These are phyloP conservation scores for Chrysaora quinquecirrha DNA, from an alignment of 30 jellyfish, hydroid and myxozoan genomes.

Conservation along the genomic window DNA sequence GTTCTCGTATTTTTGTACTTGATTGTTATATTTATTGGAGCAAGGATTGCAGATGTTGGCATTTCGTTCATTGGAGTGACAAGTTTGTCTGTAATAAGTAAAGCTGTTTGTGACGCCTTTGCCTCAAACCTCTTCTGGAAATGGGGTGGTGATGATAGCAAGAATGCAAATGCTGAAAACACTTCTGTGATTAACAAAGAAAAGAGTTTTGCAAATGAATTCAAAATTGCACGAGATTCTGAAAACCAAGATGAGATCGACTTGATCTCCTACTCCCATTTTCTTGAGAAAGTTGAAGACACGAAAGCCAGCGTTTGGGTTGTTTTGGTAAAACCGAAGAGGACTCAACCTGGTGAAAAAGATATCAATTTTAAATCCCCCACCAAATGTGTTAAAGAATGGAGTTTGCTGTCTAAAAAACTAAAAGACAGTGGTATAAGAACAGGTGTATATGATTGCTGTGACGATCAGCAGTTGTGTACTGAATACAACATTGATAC, in stretches of 20 bases:
- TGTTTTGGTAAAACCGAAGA: conserved; percentile 60
- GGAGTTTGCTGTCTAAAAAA: conserved; percentile 62
- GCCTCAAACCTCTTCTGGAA: neutral
- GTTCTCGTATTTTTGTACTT: conserved; percentile 57
- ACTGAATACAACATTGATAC: conserved; percentile 24
- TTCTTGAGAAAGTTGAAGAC: conserved; percentile 87
- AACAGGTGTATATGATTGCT: conserved; percentile 80
- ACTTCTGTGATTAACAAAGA: neutral
- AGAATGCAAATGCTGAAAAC: neutral
- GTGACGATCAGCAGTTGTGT: conserved; percentile 59
- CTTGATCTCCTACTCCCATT: conserved; percentile 62
- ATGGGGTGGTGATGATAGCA: neutral
- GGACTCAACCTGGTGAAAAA: conserved; percentile 37
- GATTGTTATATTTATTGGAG: conserved; percentile 56
- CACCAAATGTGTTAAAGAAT: conserved; percentile 14
- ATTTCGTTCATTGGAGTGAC: conserved; percentile 58
- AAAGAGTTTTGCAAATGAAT: neutral
- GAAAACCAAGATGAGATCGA: conserved; percentile 27
- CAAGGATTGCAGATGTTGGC: conserved; percentile 74
- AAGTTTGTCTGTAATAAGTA: conserved; percentile 34
- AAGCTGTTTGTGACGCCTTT: conserved; percentile 34
- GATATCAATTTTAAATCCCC: conserved; percentile 1
- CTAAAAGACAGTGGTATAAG: conserved; percentile 72
- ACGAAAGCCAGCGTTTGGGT: conserved; percentile 97
- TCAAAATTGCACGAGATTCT: neutral